Conservation (phyloP, 2,888 invertebrate genomes). For the Leuctra nigra region DNA sequence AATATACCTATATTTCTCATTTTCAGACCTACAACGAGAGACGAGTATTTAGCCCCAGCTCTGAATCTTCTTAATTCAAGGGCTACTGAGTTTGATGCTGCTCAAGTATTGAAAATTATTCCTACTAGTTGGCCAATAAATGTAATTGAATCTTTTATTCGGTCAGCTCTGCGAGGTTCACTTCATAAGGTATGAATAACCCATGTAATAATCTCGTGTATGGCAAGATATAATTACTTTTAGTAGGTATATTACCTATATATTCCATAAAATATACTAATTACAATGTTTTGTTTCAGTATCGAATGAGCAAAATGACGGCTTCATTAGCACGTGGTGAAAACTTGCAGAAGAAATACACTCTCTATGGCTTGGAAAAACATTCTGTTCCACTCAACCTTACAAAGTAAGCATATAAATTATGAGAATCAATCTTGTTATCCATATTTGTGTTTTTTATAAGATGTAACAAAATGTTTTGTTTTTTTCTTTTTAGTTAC, state of each 20-base stretch:
- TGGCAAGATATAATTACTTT: background rate
- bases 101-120: conserved; percentile 37
- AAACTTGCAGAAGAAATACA: conserved; percentile 38
- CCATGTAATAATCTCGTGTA: background rate
- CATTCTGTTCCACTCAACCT: conserved; percentile 38
- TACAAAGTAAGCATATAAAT: conserved; percentile 36
- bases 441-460: no score
- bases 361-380: conserved; percentile 35
- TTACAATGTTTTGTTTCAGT: conserved; percentile 28
- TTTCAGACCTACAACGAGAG: conserved; percentile 32
- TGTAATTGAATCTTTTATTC: conserved; percentile 40
- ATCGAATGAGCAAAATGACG: conserved; percentile 35
- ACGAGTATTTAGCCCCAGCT: conserved; percentile 39
- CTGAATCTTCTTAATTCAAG: conserved; percentile 42
- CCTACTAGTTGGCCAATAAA: conserved; percentile 44
- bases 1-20: no score
- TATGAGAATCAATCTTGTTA: background rate
- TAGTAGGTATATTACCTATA: background rate
- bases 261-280: no score
- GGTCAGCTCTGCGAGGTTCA: conserved; percentile 38
- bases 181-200: conserved; percentile 35
- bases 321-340: conserved; percentile 40
- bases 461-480: conserved; percentile 5
- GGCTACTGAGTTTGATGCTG: conserved; percentile 42
- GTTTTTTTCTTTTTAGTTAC: conserved; percentile 34